Base-by-base conservation (phyloP, 1,140 invertebrate genomes). In the Cotesia vestalis region DNA sequence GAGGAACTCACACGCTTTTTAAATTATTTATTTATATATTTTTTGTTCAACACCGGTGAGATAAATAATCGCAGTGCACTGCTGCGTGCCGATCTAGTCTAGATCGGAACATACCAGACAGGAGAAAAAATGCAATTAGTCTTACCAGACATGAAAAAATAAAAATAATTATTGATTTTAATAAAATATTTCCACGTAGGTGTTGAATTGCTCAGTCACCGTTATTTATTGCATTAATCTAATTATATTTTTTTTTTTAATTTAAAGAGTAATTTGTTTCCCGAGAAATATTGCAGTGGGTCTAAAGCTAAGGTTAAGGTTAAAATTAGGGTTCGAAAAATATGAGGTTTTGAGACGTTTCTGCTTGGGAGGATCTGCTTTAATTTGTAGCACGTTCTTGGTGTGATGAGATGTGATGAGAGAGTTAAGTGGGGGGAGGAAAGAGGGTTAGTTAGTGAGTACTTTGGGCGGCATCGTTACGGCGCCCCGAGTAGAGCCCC, bases 361-460 rank as follows among this genome's bases (percentile, higher is more conserved):
- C 78, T 78, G 27, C 27, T 27, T 27, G 27, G 27, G 77, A 72
- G 77, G 78, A 85, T 83, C 81, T 76, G 73, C 76, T 82, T 84
- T 85, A 85, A 85, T 85, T 85, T 85, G 84, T 84, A 84, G 79
- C 83, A 84, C 83, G 83, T 85, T 85, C 82, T 84, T 84, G 80
- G 73, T 27, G 27, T 27, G 27, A 27, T 27, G 27, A 27, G 59
- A 63, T 63, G 75, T 52, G 14, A 62, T 55, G 59, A 53, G 71
- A 46, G 72, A 76, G 79, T 71, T 78, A 78, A 78, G 78, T 77
- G 79, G 81, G 74, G 75, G 40, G 40, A 40, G 38, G 9, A 11
- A 46, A 46, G 40, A 46, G 40, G 40, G 40, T 46, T 8, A 46
- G 40, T 46, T 46, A 46, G 40, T 46, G 40, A 46, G 40, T 46